phyloP scores from a whole-genome alignment of 1,140 invertebrate genomes.

The Cherax destructor region DNA sequence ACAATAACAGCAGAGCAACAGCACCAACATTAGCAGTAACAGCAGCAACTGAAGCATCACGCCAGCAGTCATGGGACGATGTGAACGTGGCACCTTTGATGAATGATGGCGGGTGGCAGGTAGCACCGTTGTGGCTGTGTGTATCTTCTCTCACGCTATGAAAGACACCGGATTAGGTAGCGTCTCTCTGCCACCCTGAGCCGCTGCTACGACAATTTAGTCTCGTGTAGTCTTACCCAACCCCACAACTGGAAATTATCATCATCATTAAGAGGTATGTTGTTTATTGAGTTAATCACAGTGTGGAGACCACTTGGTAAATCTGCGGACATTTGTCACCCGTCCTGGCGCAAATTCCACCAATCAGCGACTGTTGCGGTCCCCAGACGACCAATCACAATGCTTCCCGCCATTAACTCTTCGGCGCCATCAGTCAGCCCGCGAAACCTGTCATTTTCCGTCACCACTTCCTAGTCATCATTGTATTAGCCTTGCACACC shows the following conservation, averaged over 20 bases:
- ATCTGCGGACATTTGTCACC: constrained; percentile 44
- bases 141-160: constrained; percentile 27
- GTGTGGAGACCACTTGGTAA: constrained; percentile 24
- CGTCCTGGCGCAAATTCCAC: not conserved
- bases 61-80: not conserved
- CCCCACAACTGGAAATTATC: constrained; percentile 24
- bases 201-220: not conserved
- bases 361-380: constrained; percentile 35
- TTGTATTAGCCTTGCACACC: constrained; percentile 53
- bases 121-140: constrained; percentile 1
- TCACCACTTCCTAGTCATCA: constrained; percentile 59
- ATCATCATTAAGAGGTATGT: constrained; percentile 20
- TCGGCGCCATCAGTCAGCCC: constrained; percentile 44
- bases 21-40: not conserved
- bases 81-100: constrained; percentile 14
- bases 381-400: constrained; percentile 37
- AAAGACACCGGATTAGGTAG: not conserved
- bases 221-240: not conserved
- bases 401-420: constrained; percentile 27
- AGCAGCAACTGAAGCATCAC: not conserved
- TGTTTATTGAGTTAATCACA: constrained; percentile 53
- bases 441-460: constrained; percentile 55
- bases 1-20: not conserved
- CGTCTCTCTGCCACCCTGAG: not conserved
- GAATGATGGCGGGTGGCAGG: constrained; percentile 16